These are phyloP conservation scores for Ramazzottius varieornatus DNA, from an alignment of 2,888 invertebrate genomes.

Conservation along the genomic window DNA sequence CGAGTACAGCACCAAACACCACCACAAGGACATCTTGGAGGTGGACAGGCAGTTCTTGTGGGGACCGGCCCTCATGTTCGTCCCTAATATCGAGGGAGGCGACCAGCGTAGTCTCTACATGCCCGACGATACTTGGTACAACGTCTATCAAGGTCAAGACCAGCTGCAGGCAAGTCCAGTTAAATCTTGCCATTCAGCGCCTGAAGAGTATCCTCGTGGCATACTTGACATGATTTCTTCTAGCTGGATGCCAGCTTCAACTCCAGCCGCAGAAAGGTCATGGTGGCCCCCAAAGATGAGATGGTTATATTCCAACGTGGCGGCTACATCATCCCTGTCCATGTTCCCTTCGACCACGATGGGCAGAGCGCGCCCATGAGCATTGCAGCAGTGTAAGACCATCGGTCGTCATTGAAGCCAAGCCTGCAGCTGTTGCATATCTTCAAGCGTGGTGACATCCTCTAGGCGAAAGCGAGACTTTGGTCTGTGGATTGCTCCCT, in stretches of 20 bases:
- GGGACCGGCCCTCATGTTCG: background rate
- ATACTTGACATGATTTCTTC: too few relatives aligned
- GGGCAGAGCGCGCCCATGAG: too few relatives aligned
- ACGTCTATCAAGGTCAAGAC: too few relatives aligned
- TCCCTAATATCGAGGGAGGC: background rate
- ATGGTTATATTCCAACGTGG: background rate
- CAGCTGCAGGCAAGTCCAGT: too few relatives aligned
- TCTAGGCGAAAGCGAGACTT: background rate
- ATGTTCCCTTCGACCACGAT: too few relatives aligned
- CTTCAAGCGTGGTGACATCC: too few relatives aligned
- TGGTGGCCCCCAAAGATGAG: background rate
- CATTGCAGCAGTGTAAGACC: background rate
- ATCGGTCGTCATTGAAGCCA: too few relatives aligned
- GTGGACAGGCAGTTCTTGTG: background rate
- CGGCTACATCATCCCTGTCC: background rate
- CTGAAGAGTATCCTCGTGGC: too few relatives aligned
- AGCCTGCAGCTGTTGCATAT: too few relatives aligned
- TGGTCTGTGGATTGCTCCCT: background rate
- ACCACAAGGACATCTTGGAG: background rate
- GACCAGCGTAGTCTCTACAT: background rate
- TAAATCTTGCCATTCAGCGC: too few relatives aligned
- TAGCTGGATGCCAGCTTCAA: too few relatives aligned
- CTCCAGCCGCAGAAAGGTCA: too few relatives aligned
- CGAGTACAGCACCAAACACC: background rate
- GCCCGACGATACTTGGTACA: background rate